These are phyloP conservation scores for Eristalinus aeneus DNA, from an alignment of 2,888 invertebrate species.

Conservation along the genomic window DNA sequence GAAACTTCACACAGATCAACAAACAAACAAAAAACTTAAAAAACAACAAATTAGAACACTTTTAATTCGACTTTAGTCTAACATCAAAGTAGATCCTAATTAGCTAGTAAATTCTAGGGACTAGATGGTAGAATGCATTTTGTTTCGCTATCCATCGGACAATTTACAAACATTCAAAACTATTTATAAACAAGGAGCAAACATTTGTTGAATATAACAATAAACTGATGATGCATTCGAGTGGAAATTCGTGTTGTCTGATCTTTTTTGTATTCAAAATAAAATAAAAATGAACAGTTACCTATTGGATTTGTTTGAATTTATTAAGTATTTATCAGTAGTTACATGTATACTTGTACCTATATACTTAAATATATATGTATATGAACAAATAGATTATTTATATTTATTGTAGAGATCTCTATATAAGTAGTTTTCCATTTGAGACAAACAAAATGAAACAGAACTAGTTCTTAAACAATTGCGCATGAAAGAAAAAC, in stretches of 20 bases:
- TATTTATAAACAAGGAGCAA: slow-evolving; percentile 22
- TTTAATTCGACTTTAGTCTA: slow-evolving; percentile 54
- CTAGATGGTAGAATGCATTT: slow-evolving; percentile 20
- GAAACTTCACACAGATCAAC: slow-evolving; percentile 23
- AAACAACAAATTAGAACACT: not conserved
- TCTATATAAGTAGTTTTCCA: slow-evolving; percentile 62
- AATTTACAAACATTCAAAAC: slow-evolving; percentile 23
- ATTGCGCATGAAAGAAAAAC: slow-evolving; percentile 44
- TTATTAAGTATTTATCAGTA: slow-evolving; percentile 57
- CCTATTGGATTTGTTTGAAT: slow-evolving; percentile 47
- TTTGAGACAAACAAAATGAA: slow-evolving; percentile 10
- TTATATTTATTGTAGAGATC: slow-evolving; percentile 69
- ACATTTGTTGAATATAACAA: slow-evolving; percentile 35
- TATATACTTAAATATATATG: slow-evolving; percentile 37
- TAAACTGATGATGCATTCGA: too few relatives aligned
- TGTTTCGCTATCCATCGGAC: slow-evolving; percentile 19
- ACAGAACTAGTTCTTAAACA: slow-evolving; percentile 40
- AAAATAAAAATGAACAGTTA: slow-evolving; percentile 47
- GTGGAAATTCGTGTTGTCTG: not conserved
- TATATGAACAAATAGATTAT: slow-evolving; percentile 49
- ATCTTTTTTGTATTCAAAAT: slow-evolving; percentile 33
- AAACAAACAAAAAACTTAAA: not conserved
- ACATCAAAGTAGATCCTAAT: slow-evolving; percentile 49
- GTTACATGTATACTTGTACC: slow-evolving; percentile 60
- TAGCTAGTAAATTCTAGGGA: slow-evolving; percentile 59